phyloP scores from a whole-genome alignment of 2,888 invertebrate species.

The Uropetala carovei region DNA sequence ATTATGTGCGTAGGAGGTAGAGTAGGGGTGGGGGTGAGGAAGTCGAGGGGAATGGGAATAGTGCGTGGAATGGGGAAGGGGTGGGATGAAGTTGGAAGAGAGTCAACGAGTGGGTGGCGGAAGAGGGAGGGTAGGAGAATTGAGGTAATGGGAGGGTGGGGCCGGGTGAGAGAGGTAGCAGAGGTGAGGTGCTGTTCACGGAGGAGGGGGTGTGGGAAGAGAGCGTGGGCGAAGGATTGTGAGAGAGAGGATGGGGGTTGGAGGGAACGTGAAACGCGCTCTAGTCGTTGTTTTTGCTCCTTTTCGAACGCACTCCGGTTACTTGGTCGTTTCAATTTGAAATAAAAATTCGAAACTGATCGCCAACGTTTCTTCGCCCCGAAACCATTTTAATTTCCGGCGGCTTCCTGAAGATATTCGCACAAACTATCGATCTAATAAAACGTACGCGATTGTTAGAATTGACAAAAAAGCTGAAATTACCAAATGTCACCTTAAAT shows the following conservation, averaged over 20 bases:
- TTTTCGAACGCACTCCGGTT: not conserved
- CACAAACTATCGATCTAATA: no score
- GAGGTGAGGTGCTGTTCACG: not conserved
- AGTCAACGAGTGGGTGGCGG: slow-evolving; percentile 22
- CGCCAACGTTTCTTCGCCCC: not conserved
- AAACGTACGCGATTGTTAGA: no score
- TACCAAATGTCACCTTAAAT: no score
- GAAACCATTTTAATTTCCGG: not conserved
- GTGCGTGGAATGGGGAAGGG: not conserved
- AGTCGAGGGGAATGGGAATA: not conserved
- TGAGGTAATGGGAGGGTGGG: slow-evolving; percentile 21
- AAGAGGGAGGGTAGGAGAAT: not conserved
- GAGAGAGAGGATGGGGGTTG: not conserved
- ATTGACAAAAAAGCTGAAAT: no score
- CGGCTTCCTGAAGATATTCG: no score
- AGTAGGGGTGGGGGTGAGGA: no score
- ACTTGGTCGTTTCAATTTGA: slow-evolving; percentile 25
- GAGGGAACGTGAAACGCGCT: not conserved
- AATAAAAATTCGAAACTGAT: not conserved
- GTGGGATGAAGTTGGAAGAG: not conserved
- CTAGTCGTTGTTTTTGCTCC: slow-evolving; percentile 10
- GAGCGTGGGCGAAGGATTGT: slow-evolving; percentile 20
- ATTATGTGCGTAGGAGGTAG: slow-evolving; percentile 53
- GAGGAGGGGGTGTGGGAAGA: not conserved
- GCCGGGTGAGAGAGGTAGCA: not conserved